These are phyloP conservation scores for Antheraea pernyi DNA, from an alignment of 1,140 invertebrate species.

Conservation along the genomic window DNA sequence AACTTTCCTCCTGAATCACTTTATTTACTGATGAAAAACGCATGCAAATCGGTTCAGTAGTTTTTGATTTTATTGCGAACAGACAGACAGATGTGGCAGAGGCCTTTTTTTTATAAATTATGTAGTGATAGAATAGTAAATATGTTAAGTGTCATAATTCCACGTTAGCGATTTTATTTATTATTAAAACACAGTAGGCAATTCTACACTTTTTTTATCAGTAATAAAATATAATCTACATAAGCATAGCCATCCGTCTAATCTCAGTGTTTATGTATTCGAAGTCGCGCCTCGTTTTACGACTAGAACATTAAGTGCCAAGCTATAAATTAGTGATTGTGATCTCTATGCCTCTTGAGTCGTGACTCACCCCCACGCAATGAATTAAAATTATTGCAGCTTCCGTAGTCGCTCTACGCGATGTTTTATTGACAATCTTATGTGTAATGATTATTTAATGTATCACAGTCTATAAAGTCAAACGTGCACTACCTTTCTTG, in stretches of 20 bases:
- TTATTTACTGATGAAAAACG: too few species aligned
- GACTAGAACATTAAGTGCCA: constrained; percentile 24
- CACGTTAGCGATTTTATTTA: too few species aligned
- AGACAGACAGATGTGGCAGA: too few species aligned
- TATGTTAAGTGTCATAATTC: too few species aligned
- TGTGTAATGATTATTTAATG: background rate
- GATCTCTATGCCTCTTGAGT: constrained; percentile 23
- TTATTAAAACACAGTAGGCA: background rate
- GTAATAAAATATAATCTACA: background rate
- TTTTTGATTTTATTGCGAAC: too few species aligned
- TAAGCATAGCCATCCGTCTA: background rate
- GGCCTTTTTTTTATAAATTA: too few species aligned
- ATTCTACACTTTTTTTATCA: background rate
- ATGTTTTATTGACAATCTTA: background rate
- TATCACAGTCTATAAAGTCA: background rate
- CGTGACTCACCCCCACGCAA: constrained; percentile 15
- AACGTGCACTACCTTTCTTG: background rate
- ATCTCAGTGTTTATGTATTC: constrained; percentile 29
- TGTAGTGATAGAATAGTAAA: too few species aligned
- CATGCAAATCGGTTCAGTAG: too few species aligned
- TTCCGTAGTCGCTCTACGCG: background rate
- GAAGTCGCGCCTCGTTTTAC: constrained; percentile 28
- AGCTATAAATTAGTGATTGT: constrained; percentile 34
- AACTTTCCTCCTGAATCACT: too few species aligned
- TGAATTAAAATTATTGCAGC: constrained; percentile 8